phyloP scores from a whole-genome alignment of 1,140 invertebrate genomes.

The Physella acuta region DNA sequence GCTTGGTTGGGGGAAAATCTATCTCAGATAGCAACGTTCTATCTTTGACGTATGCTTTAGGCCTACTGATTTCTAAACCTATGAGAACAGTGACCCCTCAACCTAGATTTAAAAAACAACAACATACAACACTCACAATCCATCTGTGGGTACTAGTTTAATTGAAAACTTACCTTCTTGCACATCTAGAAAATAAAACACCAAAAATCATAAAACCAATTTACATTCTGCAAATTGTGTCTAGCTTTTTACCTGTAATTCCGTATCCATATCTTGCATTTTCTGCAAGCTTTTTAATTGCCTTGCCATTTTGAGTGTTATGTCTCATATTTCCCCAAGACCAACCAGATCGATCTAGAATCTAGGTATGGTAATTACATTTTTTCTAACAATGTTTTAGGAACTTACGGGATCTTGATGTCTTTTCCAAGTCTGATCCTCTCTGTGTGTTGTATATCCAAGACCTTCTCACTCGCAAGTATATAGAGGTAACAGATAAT shows the following conservation, averaged over 20 bases:
- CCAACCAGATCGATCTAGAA: neutral
- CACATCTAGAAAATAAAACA: too few relatives aligned
- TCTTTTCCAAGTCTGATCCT: slow-evolving; percentile 24
- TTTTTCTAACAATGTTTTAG: slow-evolving; percentile 5
- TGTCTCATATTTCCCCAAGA: neutral
- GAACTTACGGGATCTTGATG: slow-evolving; percentile 12
- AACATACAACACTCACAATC: too few relatives aligned
- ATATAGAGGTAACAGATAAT: slow-evolving; percentile 18
- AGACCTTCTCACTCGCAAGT: slow-evolving; percentile 10
- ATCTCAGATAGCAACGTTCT: too few relatives aligned
- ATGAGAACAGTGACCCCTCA: too few relatives aligned
- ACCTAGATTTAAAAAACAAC: too few relatives aligned
- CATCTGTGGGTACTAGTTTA: too few relatives aligned
- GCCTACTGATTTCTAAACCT: too few relatives aligned
- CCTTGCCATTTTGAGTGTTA: too few relatives aligned
- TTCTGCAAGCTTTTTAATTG: too few relatives aligned
- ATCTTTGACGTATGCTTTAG: too few relatives aligned
- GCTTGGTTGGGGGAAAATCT: too few relatives aligned
- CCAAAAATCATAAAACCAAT: neutral
- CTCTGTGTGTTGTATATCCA: slow-evolving; percentile 15
- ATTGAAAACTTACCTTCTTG: too few relatives aligned
- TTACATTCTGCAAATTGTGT: neutral
- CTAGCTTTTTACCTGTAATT: neutral
- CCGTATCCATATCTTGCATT: neutral
- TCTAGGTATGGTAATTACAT: neutral